Evolutionary conservation across 2,113 vertebrate genomes (phyloP).

Genomic region (Rhea americana): DNA sequence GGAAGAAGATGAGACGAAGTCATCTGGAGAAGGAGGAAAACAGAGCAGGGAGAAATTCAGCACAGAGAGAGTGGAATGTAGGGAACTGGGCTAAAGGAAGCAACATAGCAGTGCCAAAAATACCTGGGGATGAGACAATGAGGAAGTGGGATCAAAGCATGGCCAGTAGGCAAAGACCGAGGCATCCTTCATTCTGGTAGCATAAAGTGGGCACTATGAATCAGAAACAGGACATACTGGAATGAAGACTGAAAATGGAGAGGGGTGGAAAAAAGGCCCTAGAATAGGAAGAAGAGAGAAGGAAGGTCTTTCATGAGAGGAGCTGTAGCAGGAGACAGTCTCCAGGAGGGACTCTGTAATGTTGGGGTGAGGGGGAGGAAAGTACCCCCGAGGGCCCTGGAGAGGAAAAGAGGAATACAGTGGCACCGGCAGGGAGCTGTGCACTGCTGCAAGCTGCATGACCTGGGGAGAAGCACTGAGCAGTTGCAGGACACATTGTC

Average conservation of each 20-base stretch:
- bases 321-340: neutral
- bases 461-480: neutral
- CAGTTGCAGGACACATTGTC: neutral
- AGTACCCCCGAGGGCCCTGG: neutral
- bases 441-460: accelerated
- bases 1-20: neutral
- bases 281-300: accelerated
- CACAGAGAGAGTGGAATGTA: neutral
- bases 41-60: neutral
- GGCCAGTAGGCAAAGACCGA: neutral
- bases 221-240: neutral
- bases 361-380: neutral
- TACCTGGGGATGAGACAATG: accelerated
- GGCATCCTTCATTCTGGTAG: neutral
- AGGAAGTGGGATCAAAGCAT: neutral
- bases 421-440: neutral
- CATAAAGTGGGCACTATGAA: accelerated
- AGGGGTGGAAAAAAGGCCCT: neutral
- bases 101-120: neutral
- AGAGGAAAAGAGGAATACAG: neutral
- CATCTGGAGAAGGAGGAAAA: neutral
- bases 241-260: neutral
- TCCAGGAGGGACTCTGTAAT: neutral
- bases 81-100: neutral
- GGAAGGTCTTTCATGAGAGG: neutral